A percentile compares a stretch with the other conserved stretches of the same genome.
Conservation (phyloP, 2,888 invertebrate species). For the Hylaea fasciaria region DNA sequence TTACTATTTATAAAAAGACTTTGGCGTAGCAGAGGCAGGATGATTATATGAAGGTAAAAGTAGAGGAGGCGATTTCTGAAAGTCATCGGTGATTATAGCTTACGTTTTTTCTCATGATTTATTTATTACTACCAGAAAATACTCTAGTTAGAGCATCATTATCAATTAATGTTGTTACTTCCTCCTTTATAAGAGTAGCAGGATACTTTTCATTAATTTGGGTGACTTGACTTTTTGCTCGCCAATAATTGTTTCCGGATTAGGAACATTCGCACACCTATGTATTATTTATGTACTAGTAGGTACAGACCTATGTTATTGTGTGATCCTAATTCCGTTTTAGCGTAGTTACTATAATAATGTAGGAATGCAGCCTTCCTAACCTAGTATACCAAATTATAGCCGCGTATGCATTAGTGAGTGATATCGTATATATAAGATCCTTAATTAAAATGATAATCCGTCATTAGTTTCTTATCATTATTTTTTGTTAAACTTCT, state of each 20-base stretch:
- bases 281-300: not conserved
- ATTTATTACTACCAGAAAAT: not conserved
- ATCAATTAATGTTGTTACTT: conserved; percentile 6
- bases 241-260: conserved; percentile 18
- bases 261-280: conserved; percentile 10
- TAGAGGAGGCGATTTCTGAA: too few species aligned
- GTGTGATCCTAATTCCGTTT: not conserved
- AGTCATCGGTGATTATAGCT: too few species aligned
- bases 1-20: too few species aligned
- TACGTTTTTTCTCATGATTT: not conserved
- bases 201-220: conserved; percentile 22
- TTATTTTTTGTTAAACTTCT: too few species aligned
- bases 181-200: conserved; percentile 8
- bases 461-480: too few species aligned
- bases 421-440: too few species aligned
- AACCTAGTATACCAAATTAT: too few species aligned
- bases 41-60: too few species aligned
- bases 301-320: not conserved
- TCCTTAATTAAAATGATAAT: too few species aligned
- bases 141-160: not conserved
- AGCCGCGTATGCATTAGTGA: too few species aligned
- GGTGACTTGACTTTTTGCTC: conserved; percentile 14
- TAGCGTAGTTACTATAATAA: not conserved
- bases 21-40: too few species aligned
- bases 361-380: too few species aligned